A percentile compares a stretch with the other conserved stretches of the same genome.
These are phyloP conservation scores for Pteronura brasiliensis DNA, from an alignment of 2,113 vertebrate species.

Conservation along the genomic window DNA sequence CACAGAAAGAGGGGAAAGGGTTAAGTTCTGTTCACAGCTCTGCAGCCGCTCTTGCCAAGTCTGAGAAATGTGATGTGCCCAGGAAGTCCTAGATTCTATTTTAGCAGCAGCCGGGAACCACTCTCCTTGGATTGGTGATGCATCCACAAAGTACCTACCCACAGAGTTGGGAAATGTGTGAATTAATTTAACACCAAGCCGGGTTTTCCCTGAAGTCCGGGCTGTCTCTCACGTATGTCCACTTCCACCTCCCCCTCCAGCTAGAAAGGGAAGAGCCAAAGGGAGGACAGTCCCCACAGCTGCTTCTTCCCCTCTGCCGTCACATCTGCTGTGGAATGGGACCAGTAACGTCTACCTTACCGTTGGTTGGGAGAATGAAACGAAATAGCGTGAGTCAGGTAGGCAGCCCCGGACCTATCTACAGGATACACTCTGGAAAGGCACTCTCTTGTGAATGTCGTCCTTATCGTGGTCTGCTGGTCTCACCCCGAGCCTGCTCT, in stretches of 20 bases:
- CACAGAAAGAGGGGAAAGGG: background rate
- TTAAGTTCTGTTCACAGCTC: background rate
- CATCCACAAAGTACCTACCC: background rate
- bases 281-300: background rate
- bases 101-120: background rate
- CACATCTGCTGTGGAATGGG: background rate
- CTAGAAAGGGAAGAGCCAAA: background rate
- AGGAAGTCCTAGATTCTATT: background rate
- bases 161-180: background rate
- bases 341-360: background rate
- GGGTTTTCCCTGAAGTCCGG: background rate
- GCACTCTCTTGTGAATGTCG: fast-evolving
- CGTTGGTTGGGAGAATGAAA: background rate
- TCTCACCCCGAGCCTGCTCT: background rate
- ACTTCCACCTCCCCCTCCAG: background rate
- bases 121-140: background rate
- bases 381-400: background rate
- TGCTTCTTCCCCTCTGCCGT: background rate
- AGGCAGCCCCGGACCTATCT: background rate
- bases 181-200: background rate
- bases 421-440: background rate
- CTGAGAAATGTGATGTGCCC: background rate
- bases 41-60: background rate
- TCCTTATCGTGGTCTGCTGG: background rate
- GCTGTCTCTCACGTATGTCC: background rate